phyloP scores from a whole-genome alignment of 1,140 invertebrate genomes.

The Melanaphis sacchari region DNA sequence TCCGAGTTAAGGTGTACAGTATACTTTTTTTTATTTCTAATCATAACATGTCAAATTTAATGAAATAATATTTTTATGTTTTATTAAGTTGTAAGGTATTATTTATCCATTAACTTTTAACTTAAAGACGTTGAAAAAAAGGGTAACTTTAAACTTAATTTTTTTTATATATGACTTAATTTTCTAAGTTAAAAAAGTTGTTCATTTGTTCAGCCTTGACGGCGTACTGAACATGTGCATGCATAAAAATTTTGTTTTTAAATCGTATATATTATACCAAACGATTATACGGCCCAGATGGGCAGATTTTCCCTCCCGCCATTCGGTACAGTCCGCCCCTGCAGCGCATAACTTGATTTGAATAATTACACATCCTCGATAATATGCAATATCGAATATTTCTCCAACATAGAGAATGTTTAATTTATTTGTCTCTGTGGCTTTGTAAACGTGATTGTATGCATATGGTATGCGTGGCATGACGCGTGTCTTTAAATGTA shows the following conservation, averaged over 20 bases:
- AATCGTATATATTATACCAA: background rate
- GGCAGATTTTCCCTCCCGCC: background rate
- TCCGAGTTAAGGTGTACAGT: background rate
- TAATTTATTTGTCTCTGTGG: background rate
- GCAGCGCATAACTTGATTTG: background rate
- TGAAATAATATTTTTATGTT: background rate
- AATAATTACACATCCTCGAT: conserved; percentile 8
- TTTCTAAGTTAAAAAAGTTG: background rate
- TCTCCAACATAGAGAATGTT: background rate
- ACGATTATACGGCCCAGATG: background rate
- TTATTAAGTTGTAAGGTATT: background rate
- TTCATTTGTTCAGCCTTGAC: background rate
- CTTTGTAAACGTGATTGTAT: background rate
- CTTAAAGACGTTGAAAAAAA: too few species aligned
- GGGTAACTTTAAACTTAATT: background rate
- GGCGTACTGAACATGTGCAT: background rate
- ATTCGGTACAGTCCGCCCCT: conserved; percentile 1
- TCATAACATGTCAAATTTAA: background rate
- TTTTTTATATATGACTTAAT: background rate
- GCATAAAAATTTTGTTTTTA: background rate
- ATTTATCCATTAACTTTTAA: background rate
- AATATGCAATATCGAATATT: conserved; percentile 4
- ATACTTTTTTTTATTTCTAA: too few species aligned
- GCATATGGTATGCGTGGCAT: background rate
- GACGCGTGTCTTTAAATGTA: background rate